Evolutionary conservation across 2,797 vertebrate species (phyloP).

Genomic region (Sternotherus odoratus): DNA sequence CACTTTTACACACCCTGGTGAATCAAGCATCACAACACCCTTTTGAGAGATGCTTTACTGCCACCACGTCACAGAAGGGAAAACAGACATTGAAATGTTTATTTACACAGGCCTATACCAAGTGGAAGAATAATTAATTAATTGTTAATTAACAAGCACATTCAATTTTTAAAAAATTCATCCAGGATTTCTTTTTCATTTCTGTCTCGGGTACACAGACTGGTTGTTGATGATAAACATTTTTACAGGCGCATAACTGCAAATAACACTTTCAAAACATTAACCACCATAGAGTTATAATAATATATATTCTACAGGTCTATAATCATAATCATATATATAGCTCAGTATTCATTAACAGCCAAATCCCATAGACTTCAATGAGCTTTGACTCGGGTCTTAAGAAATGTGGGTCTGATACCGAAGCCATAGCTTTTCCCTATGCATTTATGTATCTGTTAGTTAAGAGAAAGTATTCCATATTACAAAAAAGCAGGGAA

Average conservation of each 20-base stretch:
- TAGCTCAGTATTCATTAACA: background rate
- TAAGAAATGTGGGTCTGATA: background rate
- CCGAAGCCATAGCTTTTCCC: fast-evolving
- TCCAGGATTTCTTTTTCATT: background rate
- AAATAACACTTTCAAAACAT: background rate
- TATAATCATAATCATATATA: background rate
- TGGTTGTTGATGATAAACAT: background rate
- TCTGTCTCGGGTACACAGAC: background rate
- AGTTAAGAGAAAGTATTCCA: background rate
- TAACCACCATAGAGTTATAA: background rate
- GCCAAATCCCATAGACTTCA: background rate
- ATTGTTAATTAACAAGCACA: background rate
- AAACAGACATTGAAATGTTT: background rate
- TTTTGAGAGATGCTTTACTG: background rate
- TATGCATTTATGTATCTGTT: background rate
- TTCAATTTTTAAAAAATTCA: background rate
- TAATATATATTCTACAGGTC: background rate
- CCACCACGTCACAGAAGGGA: background rate
- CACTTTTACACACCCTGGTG: conserved; percentile 11
- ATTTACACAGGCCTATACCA: background rate
- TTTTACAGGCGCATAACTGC: background rate
- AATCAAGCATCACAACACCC: background rate
- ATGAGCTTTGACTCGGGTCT: background rate
- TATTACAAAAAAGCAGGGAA: background rate
- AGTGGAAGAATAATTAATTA: background rate